Evolutionary conservation across 2,888 invertebrate species (phyloP).

Genomic region (Rhopalosiphum nymphaeae): DNA sequence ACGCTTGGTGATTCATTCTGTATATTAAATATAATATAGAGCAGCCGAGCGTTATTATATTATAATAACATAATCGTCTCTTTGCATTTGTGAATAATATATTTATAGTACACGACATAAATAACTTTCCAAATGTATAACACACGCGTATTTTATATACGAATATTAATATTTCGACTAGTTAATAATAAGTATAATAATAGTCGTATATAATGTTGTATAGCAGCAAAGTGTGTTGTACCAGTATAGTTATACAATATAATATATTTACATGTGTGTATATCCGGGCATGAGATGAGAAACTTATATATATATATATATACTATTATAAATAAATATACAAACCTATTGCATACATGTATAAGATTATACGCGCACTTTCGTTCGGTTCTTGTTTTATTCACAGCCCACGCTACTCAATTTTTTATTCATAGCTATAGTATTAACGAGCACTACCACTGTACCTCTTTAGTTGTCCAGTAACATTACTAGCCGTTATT

Average conservation of each 20-base stretch:
- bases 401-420: not conserved
- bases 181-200: constrained; percentile 9
- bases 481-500: not conserved
- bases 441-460: not conserved
- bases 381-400: constrained; percentile 7
- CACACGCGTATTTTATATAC: not conserved
- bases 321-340: not conserved
- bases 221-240: not conserved
- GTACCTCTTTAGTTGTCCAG: not conserved
- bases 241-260: not conserved
- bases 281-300: not conserved
- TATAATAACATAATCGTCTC: not conserved
- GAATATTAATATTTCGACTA: not conserved
- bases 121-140: not conserved
- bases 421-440: not conserved
- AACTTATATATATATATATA: not conserved
- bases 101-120: not conserved
- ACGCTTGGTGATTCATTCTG: too few relatives aligned
- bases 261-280: not conserved
- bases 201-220: not conserved
- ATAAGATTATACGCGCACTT: not conserved
- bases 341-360: not conserved
- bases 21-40: not conserved
- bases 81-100: not conserved
- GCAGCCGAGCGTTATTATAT: not conserved